phyloP scores from a whole-genome alignment of 1,140 invertebrate species.

The Sweltsa coloradensis region DNA sequence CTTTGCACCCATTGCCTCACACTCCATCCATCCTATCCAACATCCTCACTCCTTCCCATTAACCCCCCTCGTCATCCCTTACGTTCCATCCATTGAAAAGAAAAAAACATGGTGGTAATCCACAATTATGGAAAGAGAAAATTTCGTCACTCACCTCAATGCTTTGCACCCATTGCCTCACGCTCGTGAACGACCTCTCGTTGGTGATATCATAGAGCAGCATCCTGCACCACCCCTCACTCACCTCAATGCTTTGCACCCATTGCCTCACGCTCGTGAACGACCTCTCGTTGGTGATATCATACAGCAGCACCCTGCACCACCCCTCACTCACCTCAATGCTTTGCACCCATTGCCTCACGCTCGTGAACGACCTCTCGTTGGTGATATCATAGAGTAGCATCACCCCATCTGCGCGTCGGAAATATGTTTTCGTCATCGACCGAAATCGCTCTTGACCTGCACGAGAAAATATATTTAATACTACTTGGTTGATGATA shows the following conservation, averaged over 20 bases:
- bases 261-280: slow-evolving; percentile 51
- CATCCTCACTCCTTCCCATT: no score
- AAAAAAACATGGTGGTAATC: no score
- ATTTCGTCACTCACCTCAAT: slow-evolving; percentile 34
- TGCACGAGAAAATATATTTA: slow-evolving; percentile 20
- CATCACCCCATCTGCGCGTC: slow-evolving; percentile 54
- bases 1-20: slow-evolving; percentile 49
- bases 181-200: slow-evolving; percentile 45
- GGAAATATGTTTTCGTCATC: slow-evolving; percentile 56
- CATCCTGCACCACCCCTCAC: no score
- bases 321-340: slow-evolving; percentile 40
- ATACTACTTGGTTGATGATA: neutral
- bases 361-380: slow-evolving; percentile 45
- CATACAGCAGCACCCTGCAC: slow-evolving; percentile 50
- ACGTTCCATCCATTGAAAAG: no score
- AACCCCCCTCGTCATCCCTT: no score
- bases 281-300: slow-evolving; percentile 47
- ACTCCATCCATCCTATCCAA: no score
- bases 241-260: slow-evolving; percentile 43
- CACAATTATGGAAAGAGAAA: no score
- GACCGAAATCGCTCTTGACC: slow-evolving; percentile 44
- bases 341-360: slow-evolving; percentile 48
- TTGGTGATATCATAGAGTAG: slow-evolving; percentile 55
- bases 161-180: slow-evolving; percentile 48
- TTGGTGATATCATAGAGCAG: slow-evolving; percentile 55